Conservation (phyloP, 2,113 vertebrate genomes). For the Callorhinus ursinus region DNA sequence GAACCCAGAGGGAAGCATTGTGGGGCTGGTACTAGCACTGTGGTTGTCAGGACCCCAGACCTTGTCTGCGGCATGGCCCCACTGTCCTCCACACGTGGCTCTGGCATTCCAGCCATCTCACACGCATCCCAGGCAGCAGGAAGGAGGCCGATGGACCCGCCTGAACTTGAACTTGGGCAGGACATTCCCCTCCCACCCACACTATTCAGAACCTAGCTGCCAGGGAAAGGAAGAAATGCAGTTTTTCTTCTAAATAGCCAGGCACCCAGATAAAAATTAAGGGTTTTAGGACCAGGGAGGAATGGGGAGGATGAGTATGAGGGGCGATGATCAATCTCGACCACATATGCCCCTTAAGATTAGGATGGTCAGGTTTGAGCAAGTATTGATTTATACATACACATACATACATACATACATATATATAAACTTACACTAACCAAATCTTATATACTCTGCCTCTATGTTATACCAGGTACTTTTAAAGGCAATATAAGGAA, state of each 20-base stretch:
- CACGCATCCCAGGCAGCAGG: not conserved
- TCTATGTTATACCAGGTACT: not conserved
- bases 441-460: not conserved
- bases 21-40: accelerated
- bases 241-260: not conserved
- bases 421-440: not conserved
- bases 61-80: accelerated
- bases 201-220: not conserved
- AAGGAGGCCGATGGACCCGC: not conserved
- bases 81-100: too few species aligned
- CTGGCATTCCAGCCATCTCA: too few species aligned
- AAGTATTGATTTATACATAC: not conserved
- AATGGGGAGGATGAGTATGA: not conserved
- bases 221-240: not conserved
- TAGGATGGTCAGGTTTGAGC: not conserved
- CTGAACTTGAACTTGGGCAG: not conserved
- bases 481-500: not conserved
- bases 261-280: not conserved
- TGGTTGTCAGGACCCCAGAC: accelerated
- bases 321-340: too few species aligned
- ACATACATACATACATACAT: too few species aligned
- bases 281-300: not conserved
- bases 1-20: not conserved
- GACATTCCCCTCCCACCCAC: too few species aligned
- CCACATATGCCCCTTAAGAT: not conserved